phyloP scores from a whole-genome alignment of 2,888 invertebrate species.

The Tachina fera region DNA sequence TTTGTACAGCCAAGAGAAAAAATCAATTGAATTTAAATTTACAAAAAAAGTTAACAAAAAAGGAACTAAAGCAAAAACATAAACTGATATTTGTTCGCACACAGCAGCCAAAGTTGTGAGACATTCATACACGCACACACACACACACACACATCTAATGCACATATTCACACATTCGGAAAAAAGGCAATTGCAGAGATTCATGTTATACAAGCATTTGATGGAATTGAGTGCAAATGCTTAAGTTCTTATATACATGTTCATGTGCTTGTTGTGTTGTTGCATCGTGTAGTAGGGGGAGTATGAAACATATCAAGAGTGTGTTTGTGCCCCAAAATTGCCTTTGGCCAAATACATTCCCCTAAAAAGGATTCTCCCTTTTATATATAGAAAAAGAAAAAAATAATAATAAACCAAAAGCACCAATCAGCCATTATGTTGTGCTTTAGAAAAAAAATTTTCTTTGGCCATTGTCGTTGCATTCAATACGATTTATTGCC shows the following conservation, averaged over 20 bases:
- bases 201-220: conserved; percentile 16
- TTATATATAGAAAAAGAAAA: neutral
- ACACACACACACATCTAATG: neutral
- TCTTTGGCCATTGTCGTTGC: conserved; percentile 2
- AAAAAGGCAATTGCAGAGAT: neutral
- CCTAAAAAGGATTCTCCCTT: neutral
- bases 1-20: conserved; percentile 42
- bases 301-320: neutral
- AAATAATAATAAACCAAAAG: neutral
- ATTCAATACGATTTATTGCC: conserved; percentile 38
- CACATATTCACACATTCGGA: neutral
- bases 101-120: neutral
- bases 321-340: neutral
- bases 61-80: neutral
- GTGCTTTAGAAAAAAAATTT: neutral
- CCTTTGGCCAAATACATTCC: neutral
- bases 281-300: neutral
- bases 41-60: conserved; percentile 9
- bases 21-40: conserved; percentile 60
- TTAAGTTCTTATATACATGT: neutral
- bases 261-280: neutral
- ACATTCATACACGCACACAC: neutral
- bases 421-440: conserved; percentile 28
- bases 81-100: neutral
- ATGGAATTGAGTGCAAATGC: conserved; percentile 41